Conservation (phyloP, 2,888 invertebrate genomes). For the Formica aserva region DNA sequence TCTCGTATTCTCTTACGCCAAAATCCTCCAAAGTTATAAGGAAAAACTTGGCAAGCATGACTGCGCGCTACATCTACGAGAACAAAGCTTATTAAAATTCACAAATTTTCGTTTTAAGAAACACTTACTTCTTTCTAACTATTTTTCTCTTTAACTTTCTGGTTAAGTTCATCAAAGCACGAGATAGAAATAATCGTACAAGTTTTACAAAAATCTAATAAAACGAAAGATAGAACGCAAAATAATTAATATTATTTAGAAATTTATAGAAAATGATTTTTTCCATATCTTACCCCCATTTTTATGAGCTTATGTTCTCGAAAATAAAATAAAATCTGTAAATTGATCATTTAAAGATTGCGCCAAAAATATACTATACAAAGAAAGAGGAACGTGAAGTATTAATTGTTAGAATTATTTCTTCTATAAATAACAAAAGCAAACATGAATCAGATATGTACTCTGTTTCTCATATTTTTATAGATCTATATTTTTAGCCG, state of each 20-base stretch:
- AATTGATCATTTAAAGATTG: neutral
- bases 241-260: conserved; percentile 2
- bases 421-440: conserved; percentile 3
- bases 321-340: neutral
- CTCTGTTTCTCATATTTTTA: neutral
- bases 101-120: neutral
- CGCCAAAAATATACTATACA: neutral
- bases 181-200: neutral
- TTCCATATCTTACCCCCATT: neutral
- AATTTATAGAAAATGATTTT: conserved; percentile 2
- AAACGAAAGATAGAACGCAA: neutral
- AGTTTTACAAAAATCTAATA: neutral
- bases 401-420: neutral
- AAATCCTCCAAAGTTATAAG: conserved; percentile 28
- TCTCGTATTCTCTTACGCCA: neutral
- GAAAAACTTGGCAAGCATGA: conserved; percentile 7
- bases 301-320: neutral
- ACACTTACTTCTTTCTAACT: neutral
- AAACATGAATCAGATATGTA: neutral
- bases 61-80: neutral
- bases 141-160: neutral
- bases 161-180: conserved; percentile 1
- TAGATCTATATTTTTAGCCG: neutral
- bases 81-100: conserved; percentile 40
- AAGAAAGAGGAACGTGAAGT: too few species aligned